These are phyloP conservation scores for Palythoa grandis DNA, from an alignment of 92 coral and sea anemone genomes.

Conservation along the genomic window DNA sequence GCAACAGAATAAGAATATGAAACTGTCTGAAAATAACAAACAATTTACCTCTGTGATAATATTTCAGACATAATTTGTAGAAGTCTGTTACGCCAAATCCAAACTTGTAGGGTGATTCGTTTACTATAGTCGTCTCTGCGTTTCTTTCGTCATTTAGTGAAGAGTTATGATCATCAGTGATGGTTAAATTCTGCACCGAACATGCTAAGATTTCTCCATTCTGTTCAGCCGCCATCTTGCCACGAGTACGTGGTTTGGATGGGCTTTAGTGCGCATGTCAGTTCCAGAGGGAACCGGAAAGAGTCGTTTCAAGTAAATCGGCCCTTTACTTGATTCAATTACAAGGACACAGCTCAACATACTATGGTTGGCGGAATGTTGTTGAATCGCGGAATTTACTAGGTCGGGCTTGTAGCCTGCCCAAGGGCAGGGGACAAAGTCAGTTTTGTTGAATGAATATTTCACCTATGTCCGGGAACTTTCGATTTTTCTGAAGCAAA, in stretches of 20 bases:
- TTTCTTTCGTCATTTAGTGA: constrained; percentile 46
- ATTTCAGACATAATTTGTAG: constrained; percentile 87
- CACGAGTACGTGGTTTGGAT: constrained; percentile 69
- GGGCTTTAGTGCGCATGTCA: constrained; percentile 29
- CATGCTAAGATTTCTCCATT: constrained; percentile 53
- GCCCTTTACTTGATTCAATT: too few species aligned
- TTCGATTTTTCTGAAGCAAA: too few species aligned
- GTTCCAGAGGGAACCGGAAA: not conserved
- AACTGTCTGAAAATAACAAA: not conserved
- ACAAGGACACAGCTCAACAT: too few species aligned
- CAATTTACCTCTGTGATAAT: constrained; percentile 88
- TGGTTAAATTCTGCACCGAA: constrained; percentile 85
- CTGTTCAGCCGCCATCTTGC: constrained; percentile 94
- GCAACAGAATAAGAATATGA: not conserved
- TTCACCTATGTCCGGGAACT: too few species aligned
- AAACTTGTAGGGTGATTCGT: constrained; percentile 75
- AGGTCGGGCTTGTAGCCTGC: too few species aligned
- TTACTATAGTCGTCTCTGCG: constrained; percentile 46
- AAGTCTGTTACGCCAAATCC: constrained; percentile 87
- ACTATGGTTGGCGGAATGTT: too few species aligned
- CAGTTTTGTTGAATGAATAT: too few species aligned
- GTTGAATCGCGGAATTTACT: too few species aligned
- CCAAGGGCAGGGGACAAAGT: too few species aligned
- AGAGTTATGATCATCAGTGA: constrained; percentile 79
- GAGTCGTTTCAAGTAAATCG: too few species aligned